Evolutionary conservation across 2,888 invertebrate species (phyloP), one percentile per base, ranked within the genome.

Genomic region (Pollenia griseotomentosa): DNA sequence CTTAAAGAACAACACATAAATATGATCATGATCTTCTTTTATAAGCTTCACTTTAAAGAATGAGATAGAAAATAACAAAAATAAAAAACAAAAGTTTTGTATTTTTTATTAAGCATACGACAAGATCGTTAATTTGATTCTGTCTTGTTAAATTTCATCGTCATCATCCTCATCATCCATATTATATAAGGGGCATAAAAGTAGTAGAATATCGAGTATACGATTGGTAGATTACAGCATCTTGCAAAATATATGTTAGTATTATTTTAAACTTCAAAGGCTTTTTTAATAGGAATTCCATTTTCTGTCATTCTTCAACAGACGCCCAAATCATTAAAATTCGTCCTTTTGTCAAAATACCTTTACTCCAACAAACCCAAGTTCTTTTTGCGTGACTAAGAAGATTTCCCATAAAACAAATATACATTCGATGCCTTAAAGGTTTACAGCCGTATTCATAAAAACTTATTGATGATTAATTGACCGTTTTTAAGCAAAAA

Each of bases 121-220:
- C 85, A 92, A 91, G 92, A 91, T 92, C 90, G 91, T 92, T 92
- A 92, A 92, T 92, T 92, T 91, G 90, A 90, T 91, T 90, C 89
- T 90, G 89, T 90, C 90, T 90, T 90, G 90, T 90, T 88, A 83
- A 79, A 87, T 83, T 80, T 79, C 71, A 65, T 66, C 63, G 46
- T 74, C 82, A 61, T 85, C 65, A 79, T 70, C 79, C 63, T 85
- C 59, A 77, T 71, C 80, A 80, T 46, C 51, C 53, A 46, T 19
- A 74, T 83, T 70, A 79, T 80, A 80, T 70, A 55, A 19, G 51
- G 63, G 4, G 44, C 9, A 16, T 19, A 5, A 33, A 23, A 19
- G 11, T 42, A 44, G 33, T 65, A 44, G 23, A 65, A 55, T 44
- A 3, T 23, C 11, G 16, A 51, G 5, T 55, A 42, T 53, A 51